phyloP scores from a whole-genome alignment of 2,888 invertebrate species.

The Lamellibrachia columna region DNA sequence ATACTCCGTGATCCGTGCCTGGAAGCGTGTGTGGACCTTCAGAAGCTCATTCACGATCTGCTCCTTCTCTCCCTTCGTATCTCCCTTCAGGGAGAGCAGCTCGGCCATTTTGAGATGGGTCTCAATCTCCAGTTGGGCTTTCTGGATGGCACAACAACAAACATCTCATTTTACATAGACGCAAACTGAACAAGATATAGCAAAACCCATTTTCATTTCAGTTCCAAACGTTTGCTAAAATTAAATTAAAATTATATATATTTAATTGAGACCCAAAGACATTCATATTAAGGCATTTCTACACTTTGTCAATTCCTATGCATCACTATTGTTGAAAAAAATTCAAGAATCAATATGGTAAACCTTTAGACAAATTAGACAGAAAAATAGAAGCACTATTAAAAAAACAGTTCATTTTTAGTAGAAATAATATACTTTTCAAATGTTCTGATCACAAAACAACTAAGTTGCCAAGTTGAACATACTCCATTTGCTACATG shows the following conservation, averaged over 20 bases:
- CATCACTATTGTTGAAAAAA: not conserved
- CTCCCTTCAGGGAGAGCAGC: conserved; percentile 73
- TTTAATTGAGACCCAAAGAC: no score
- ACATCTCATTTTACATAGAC: not conserved
- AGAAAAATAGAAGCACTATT: not conserved
- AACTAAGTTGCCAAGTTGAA: not conserved
- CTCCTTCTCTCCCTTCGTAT: conserved; percentile 70
- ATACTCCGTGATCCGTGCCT: conserved; percentile 77
- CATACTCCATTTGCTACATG: not conserved
- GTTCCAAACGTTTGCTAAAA: no score
- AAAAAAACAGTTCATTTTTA: not conserved
- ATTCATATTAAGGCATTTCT: no score
- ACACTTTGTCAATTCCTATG: not conserved
- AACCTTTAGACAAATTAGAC: not conserved
- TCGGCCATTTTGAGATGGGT: conserved; percentile 74
- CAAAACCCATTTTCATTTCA: not conserved
- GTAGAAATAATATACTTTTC: not conserved
- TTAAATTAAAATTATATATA: no score
- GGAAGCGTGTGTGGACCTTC: conserved; percentile 75
- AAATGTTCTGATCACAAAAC: not conserved
- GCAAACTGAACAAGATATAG: not conserved
- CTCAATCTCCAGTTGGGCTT: conserved; percentile 72
- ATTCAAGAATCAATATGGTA: not conserved
- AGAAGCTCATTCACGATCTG: conserved; percentile 75
- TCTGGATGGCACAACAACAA: conserved; percentile 46